Percentiles rank a stretch among this genome's conserved stretches.
Evolutionary conservation across 2,888 invertebrate species (phyloP).

Genomic region (Cremastinae sp.): DNA sequence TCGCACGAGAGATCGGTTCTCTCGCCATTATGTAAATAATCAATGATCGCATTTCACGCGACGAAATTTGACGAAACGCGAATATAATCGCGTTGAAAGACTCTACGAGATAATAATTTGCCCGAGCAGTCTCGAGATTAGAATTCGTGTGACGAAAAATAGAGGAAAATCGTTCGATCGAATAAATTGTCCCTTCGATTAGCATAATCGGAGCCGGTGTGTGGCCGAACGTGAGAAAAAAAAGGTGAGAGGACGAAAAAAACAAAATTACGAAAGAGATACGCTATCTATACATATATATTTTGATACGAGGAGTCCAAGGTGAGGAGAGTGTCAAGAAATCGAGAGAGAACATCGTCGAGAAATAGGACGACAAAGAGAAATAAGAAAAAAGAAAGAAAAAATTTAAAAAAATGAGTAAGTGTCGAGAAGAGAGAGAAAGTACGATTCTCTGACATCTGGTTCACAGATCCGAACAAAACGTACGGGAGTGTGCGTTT

Average conservation of each 20-base stretch:
- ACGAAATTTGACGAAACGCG: slow-evolving; percentile 15
- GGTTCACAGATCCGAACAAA: slow-evolving; percentile 69
- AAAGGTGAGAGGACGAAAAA: neutral
- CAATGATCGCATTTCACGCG: slow-evolving; percentile 12
- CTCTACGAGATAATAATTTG: slow-evolving; percentile 1
- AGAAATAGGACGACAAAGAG: slow-evolving; percentile 27
- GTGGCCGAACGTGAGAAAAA: slow-evolving; percentile 17
- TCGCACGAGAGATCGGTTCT: neutral
- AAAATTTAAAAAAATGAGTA: slow-evolving; percentile 9
- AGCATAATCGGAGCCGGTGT: slow-evolving; percentile 58
- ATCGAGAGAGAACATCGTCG: slow-evolving; percentile 13
- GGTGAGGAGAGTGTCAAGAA: slow-evolving; percentile 21
- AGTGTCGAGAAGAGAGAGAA: slow-evolving; percentile 40
- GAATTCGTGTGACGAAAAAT: slow-evolving; percentile 43
- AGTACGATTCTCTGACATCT: slow-evolving; percentile 68
- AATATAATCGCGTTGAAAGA: slow-evolving; percentile 7
- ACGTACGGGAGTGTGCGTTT: slow-evolving; percentile 1
- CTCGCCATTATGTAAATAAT: slow-evolving; percentile 38
- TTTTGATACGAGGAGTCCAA: slow-evolving; percentile 9
- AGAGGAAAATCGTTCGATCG: slow-evolving; percentile 37
- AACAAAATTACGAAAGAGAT: neutral
- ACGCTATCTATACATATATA: neutral
- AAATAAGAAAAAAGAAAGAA: slow-evolving; percentile 34
- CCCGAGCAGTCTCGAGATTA: slow-evolving; percentile 47
- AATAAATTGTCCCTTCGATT: slow-evolving; percentile 64